phyloP scores from a whole-genome alignment of 2,888 invertebrate genomes.

The Pteria penguin region DNA sequence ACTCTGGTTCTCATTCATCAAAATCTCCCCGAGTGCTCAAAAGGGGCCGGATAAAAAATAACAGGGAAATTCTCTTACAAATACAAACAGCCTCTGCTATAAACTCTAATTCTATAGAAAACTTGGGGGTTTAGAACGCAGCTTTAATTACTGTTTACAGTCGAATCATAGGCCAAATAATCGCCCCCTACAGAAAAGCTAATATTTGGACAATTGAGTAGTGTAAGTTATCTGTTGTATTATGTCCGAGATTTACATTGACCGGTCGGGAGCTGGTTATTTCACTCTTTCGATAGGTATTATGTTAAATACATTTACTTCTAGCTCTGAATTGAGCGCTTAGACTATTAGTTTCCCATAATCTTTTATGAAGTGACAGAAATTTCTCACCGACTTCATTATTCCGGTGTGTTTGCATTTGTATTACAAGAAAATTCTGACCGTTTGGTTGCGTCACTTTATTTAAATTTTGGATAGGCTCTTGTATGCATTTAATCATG shows the following conservation, averaged over 20 bases:
- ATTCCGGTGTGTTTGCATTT: background rate
- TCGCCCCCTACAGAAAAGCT: conserved; percentile 16
- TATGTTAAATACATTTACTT: conserved; percentile 5
- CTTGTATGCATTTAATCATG: background rate
- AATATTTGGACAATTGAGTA: conserved; percentile 16
- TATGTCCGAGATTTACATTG: background rate
- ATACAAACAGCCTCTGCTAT: background rate
- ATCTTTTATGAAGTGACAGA: conserved; percentile 15
- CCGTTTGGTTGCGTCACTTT: background rate
- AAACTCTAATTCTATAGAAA: background rate
- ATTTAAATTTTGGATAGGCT: background rate
- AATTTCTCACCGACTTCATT: conserved; percentile 8
- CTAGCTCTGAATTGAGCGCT: conserved; percentile 4
- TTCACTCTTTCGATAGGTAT: background rate
- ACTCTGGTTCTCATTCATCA: background rate
- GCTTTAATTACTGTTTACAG: conserved; percentile 28
- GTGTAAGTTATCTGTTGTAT: background rate
- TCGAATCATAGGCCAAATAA: conserved; percentile 17
- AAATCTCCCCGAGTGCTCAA: background rate
- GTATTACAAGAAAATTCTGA: conserved; percentile 6
- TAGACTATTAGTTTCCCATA: conserved; percentile 22
- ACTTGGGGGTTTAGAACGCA: conserved; percentile 14
- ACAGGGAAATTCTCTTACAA: background rate
- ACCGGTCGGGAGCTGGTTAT: background rate
- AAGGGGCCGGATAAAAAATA: background rate